Base-by-base conservation (phyloP, 2,113 vertebrate genomes). In the Phalacrocorax carbo region DNA sequence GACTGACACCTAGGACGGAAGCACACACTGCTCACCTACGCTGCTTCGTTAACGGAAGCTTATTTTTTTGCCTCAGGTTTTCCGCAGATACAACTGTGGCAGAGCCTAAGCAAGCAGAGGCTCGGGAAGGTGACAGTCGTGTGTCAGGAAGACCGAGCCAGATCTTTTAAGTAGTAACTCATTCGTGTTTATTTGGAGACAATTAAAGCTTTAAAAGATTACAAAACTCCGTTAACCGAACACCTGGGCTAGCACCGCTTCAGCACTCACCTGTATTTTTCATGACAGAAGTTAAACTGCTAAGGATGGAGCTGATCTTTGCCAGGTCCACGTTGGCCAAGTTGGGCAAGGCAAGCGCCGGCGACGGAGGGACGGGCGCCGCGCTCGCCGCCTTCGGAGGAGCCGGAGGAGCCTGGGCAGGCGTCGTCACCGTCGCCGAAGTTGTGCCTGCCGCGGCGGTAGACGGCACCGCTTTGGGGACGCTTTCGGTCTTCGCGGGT, bases 261-360 rank as follows among this genome's bases (percentile, higher is more conserved):
- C 64, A 65, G 75, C 57, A 85, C 99, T 97, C 94, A 99, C 99
- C 99, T 94, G 99, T 99, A 58, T 98, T 99, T 96, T 99, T 99
- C 99, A 99, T 99, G 46, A 99, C 99, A 1, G 99, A 99, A 0
- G 99, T 99, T 73, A 99, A 96, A 27, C 99, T 99, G 97, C 98
- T 99, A 22, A 99, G 98, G 70, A 99, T 99, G 90, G 99, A 99
- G 97, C 99, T 99, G 98, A 99, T 99, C 97, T 99, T 99, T 38
- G 99, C 99, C 94, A 99, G 97, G 97, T 99, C 99, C 95, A 99
- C 99, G 26, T 99, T 99, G 84, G 99, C 99, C 94, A 99, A 97
- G 96, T 99, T 99, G 69, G 99, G 99, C 96, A 99, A 73, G 7
- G 97, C 97, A 8, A 98, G 79, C 0, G 97, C 78, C 0, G 98